Percentiles rank a stretch among this genome's conserved stretches.
Evolutionary conservation across 2,888 invertebrate genomes (phyloP).

Genomic region (Alitta virens): DNA sequence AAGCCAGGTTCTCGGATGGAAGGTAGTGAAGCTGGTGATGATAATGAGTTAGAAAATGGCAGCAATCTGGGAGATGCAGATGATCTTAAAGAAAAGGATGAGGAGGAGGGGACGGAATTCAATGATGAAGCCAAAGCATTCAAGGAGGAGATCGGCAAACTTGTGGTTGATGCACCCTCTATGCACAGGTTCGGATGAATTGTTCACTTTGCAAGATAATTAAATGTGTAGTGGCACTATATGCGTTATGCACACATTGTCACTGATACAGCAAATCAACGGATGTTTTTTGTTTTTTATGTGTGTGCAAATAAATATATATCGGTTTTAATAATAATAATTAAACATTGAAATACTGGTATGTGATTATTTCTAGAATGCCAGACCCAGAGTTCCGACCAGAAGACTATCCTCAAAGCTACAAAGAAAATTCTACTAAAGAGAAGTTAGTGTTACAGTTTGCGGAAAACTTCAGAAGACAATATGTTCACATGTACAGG

Average conservation of each 20-base stretch:
- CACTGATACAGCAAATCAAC: too few relatives aligned
- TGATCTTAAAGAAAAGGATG: conserved; percentile 18
- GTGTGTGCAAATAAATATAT: too few relatives aligned
- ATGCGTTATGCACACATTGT: too few relatives aligned
- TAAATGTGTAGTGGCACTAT: too few relatives aligned
- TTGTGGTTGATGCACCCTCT: conserved; percentile 43
- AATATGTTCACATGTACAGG: conserved; percentile 56
- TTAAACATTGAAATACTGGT: too few relatives aligned
- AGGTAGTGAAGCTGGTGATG: neutral
- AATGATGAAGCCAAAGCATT: conserved; percentile 40
- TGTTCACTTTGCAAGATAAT: too few relatives aligned
- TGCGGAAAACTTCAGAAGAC: conserved; percentile 57
- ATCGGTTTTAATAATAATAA: too few relatives aligned
- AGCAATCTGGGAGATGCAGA: conserved; percentile 24
- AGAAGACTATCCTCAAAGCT: conserved; percentile 51
- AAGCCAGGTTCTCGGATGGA: too few relatives aligned
- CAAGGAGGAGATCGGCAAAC: conserved; percentile 48
- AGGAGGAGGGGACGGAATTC: conserved; percentile 26
- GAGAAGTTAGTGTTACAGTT: conserved; percentile 53
- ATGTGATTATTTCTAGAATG: too few relatives aligned
- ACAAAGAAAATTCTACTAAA: conserved; percentile 53
- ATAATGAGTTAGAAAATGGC: neutral
- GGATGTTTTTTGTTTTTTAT: too few relatives aligned
- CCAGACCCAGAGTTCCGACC: conserved; percentile 45
- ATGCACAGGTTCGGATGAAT: neutral